A percentile compares a stretch with the other conserved stretches of the same genome.
phyloP scores from a whole-genome alignment of 2,888 invertebrate genomes.

The Spatulosminthurus flaviceps region DNA sequence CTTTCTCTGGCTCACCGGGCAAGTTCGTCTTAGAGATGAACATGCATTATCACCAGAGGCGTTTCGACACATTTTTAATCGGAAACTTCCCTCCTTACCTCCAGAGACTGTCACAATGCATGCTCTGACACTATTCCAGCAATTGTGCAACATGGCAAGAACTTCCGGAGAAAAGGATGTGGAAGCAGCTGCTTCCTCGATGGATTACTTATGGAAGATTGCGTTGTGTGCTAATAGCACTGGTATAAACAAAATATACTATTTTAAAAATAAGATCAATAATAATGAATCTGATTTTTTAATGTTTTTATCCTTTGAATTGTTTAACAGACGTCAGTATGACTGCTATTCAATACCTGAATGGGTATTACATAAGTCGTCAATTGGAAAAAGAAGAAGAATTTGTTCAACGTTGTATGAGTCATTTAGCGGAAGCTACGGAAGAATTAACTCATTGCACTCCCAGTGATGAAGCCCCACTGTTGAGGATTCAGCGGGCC shows the following conservation, averaged over 20 bases:
- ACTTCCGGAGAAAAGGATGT: constrained; percentile 64
- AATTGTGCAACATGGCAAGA: constrained; percentile 86
- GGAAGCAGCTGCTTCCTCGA: constrained; percentile 77
- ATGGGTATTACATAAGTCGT: constrained; percentile 92
- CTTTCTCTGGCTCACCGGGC: constrained; percentile 91
- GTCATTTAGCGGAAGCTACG: constrained; percentile 84
- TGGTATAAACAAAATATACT: constrained; percentile 67
- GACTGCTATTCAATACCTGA: constrained; percentile 93
- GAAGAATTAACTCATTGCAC: constrained; percentile 71
- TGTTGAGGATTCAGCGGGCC: constrained; percentile 90
- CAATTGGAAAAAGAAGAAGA: constrained; percentile 90
- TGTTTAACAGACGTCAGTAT: constrained; percentile 80
- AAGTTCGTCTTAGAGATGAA: constrained; percentile 86
- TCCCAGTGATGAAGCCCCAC: constrained; percentile 76
- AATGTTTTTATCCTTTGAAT: too few species aligned
- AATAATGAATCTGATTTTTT: not conserved
- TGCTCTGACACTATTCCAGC: constrained; percentile 88
- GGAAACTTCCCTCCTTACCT: constrained; percentile 86
- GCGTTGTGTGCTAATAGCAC: constrained; percentile 89
- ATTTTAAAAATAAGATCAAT: constrained; percentile 19
- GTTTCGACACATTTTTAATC: constrained; percentile 84
- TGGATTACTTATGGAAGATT: constrained; percentile 95
- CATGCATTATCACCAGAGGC: constrained; percentile 90
- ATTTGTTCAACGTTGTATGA: constrained; percentile 93
- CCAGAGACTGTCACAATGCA: constrained; percentile 85